Percentiles rank a stretch among this genome's conserved stretches.
Conservation (phyloP, 2,113 vertebrate species). For the Phyllostomus discolor region DNA sequence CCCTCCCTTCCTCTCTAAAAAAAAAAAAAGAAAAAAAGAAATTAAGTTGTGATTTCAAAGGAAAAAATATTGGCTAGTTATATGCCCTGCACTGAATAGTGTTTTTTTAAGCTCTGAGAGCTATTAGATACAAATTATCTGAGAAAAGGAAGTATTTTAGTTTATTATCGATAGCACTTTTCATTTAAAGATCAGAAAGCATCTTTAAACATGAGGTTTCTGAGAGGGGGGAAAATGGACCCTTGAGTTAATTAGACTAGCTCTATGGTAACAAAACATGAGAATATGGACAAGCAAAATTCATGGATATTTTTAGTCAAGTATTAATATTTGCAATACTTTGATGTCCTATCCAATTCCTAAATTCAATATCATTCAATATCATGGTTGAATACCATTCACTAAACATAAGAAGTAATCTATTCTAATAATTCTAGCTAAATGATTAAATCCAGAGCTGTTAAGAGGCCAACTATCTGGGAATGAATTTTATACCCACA, state of each 20-base stretch:
- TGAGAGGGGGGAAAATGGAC: background rate
- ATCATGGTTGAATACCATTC: background rate
- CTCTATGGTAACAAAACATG: background rate
- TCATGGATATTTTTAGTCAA: background rate
- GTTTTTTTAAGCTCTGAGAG: background rate
- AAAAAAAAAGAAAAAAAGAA: too few relatives aligned
- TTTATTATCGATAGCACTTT: background rate
- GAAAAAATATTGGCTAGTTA: background rate
- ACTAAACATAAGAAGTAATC: background rate
- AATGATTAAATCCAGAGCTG: background rate
- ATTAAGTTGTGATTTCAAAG: background rate
- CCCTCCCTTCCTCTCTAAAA: too few relatives aligned
- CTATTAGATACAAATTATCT: background rate
- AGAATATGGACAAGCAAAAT: background rate
- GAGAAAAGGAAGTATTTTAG: slow-evolving; percentile 4
- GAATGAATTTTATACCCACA: background rate
- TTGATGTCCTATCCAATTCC: background rate
- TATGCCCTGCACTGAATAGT: background rate
- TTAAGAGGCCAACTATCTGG: background rate
- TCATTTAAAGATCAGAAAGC: background rate
- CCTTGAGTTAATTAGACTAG: background rate
- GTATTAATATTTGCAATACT: background rate
- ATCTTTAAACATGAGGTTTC: background rate
- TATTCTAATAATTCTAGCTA: background rate
- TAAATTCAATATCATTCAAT: background rate